Percentiles rank a stretch among this genome's conserved stretches.
phyloP scores from a whole-genome alignment of 2,888 invertebrate genomes.

The Kuschelorhynchus macadamiae region DNA sequence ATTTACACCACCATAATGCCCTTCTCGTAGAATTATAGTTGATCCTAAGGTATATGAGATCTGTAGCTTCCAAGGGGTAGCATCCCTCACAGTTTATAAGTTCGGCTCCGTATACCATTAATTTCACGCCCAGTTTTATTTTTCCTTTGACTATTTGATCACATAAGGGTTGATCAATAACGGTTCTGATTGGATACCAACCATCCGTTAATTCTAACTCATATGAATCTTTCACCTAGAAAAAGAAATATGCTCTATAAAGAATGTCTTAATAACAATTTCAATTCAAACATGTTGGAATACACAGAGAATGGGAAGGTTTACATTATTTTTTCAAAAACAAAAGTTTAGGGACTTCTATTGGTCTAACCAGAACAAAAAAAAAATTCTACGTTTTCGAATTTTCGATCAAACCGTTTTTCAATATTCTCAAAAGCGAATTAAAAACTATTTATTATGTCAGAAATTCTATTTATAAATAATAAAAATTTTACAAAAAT shows the following conservation, averaged over 20 bases:
- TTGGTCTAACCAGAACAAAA: too few relatives aligned
- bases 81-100: conserved; percentile 79
- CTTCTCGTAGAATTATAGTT: conserved; percentile 81
- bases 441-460: too few relatives aligned
- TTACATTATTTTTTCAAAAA: not conserved
- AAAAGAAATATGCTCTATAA: too few relatives aligned
- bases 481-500: too few relatives aligned
- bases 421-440: too few relatives aligned
- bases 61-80: conserved; percentile 76
- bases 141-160: conserved; percentile 72
- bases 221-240: conserved; percentile 58
- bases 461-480: too few relatives aligned
- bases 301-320: not conserved
- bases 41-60: conserved; percentile 75
- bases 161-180: conserved; percentile 76
- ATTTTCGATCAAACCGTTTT: not conserved
- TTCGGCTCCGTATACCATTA: conserved; percentile 80
- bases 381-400: not conserved
- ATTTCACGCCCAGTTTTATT: conserved; percentile 80
- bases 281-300: not conserved
- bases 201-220: conserved; percentile 84
- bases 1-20: conserved; percentile 77
- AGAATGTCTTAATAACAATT: not conserved
- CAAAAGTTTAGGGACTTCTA: too few relatives aligned
- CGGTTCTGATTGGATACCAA: conserved; percentile 80